A percentile compares a stretch with the other conserved stretches of the same genome.
Evolutionary conservation across 1,140 invertebrate genomes (phyloP).

Genomic region (Papilio xuthus): DNA sequence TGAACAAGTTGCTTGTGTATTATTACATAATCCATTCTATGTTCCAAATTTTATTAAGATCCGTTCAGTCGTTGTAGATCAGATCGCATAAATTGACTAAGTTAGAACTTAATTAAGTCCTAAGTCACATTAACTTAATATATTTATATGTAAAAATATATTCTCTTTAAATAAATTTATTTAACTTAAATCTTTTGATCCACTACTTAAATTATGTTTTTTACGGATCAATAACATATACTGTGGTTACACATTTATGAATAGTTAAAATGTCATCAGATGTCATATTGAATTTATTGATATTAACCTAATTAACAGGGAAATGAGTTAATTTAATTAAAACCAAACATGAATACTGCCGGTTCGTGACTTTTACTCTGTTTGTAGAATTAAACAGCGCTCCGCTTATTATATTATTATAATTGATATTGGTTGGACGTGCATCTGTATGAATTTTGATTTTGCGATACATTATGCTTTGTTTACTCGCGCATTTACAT

Average conservation of each 20-base stretch:
- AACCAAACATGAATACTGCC: constrained; percentile 42
- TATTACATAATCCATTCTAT: no score
- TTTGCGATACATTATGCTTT: constrained; percentile 1
- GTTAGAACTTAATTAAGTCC: no score
- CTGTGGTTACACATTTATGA: background rate
- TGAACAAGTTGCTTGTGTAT: no score
- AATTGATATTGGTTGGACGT: constrained; percentile 28
- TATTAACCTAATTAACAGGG: constrained; percentile 39
- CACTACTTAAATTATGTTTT: background rate
- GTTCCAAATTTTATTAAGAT: no score
- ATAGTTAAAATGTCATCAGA: background rate
- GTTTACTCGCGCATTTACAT: background rate
- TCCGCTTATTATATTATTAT: constrained; percentile 35
- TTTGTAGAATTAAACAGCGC: constrained; percentile 42
- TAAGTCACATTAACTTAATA: background rate
- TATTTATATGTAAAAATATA: background rate
- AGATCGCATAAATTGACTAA: no score
- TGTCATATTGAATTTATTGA: constrained; percentile 21
- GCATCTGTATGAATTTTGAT: constrained; percentile 28
- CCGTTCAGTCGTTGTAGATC: no score
- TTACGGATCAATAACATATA: background rate
- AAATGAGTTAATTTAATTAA: constrained; percentile 42
- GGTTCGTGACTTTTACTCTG: constrained; percentile 44
- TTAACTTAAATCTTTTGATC: no score
- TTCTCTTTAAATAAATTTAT: no score